Conservation (phyloP, 2,888 invertebrate species). For the Acronicta alni region DNA sequence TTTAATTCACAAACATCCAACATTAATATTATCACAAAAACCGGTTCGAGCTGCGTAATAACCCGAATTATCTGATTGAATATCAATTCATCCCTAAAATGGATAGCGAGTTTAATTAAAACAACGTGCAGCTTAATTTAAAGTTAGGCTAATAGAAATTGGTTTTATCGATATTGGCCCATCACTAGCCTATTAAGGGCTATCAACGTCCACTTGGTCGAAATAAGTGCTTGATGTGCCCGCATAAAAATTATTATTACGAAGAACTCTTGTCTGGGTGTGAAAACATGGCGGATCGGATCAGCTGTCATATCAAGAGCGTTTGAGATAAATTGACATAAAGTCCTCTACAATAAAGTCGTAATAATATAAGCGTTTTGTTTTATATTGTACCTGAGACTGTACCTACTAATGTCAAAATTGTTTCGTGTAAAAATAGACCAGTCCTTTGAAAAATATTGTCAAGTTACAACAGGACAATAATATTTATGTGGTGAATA, state of each 20-base stretch:
- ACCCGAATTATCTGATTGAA: slow-evolving; percentile 54
- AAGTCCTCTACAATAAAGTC: background rate
- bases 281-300: slow-evolving; percentile 18
- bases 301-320: slow-evolving; percentile 19
- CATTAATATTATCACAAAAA: slow-evolving; percentile 20
- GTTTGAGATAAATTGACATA: background rate
- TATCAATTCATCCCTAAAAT: slow-evolving; percentile 60
- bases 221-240: slow-evolving; percentile 38
- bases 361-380: too few species aligned
- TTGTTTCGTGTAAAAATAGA: too few species aligned
- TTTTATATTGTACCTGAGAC: too few species aligned
- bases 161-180: slow-evolving; percentile 55
- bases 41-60: slow-evolving; percentile 18
- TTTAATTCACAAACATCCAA: slow-evolving; percentile 14
- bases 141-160: slow-evolving; percentile 48
- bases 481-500: too few species aligned
- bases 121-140: slow-evolving; percentile 41
- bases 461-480: too few species aligned
- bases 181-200: slow-evolving; percentile 66
- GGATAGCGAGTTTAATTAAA: slow-evolving; percentile 57
- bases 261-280: slow-evolving; percentile 29
- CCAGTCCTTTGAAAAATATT: too few species aligned
- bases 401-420: too few species aligned
- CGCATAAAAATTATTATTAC: slow-evolving; percentile 54
- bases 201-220: slow-evolving; percentile 58